These are phyloP conservation scores for Amphiprion percula DNA, from an alignment of 2,113 vertebrate species.

Conservation along the genomic window DNA sequence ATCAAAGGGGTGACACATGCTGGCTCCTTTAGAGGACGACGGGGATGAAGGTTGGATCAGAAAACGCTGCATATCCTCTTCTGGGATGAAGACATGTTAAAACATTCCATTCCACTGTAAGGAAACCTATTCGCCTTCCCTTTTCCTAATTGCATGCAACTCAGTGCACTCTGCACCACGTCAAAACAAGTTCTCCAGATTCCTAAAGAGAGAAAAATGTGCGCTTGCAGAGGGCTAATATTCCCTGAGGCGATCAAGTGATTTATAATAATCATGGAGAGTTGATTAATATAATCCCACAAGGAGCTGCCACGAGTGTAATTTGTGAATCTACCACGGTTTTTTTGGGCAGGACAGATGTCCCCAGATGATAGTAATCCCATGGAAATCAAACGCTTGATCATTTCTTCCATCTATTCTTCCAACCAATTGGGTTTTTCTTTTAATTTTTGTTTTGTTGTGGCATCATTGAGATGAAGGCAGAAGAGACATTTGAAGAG, in stretches of 20 bases:
- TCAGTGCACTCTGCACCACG: not conserved
- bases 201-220: not conserved
- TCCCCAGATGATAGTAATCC: constrained; percentile 44
- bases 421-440: not conserved
- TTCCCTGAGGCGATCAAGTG: constrained; percentile 42
- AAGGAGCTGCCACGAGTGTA: constrained; percentile 2
- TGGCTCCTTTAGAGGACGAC: constrained; percentile 21
- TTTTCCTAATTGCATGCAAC: not conserved
- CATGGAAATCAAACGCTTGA: constrained; percentile 36
- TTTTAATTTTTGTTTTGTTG: not conserved
- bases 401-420: constrained; percentile 31
- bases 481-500: no score
- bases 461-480: no score
- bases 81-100: not conserved
- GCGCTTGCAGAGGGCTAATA: not conserved
- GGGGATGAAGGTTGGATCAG: not conserved
- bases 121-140: not conserved
- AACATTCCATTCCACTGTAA: no score
- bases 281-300: constrained; percentile 41
- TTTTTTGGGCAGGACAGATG: constrained; percentile 18
- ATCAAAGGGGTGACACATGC: constrained; percentile 32
- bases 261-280: constrained; percentile 50
- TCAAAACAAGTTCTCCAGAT: constrained; percentile 13
- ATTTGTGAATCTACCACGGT: constrained; percentile 37
- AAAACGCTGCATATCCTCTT: not conserved